These are phyloP conservation scores for Picus viridis DNA, from an alignment of 2,797 vertebrate genomes.

Conservation along the genomic window DNA sequence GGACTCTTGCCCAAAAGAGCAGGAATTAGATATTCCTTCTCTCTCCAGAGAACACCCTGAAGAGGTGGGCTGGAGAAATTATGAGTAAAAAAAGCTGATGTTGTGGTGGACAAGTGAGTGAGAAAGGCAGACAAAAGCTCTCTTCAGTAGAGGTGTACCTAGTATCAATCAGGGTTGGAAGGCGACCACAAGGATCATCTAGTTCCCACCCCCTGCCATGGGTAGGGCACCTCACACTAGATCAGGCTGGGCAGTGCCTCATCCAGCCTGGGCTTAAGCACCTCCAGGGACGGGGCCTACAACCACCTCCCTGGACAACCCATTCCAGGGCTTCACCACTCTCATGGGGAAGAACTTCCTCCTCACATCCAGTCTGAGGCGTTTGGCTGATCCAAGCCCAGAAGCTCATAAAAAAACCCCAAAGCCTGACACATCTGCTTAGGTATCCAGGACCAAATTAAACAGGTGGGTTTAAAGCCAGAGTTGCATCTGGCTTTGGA, in stretches of 20 bases:
- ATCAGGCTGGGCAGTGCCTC: too few species aligned
- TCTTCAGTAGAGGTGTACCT: background rate
- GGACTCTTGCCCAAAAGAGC: background rate
- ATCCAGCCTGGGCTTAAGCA: too few species aligned
- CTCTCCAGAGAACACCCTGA: background rate
- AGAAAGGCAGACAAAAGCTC: background rate
- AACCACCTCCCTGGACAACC: too few species aligned
- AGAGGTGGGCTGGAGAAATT: background rate
- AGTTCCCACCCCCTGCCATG: too few species aligned
- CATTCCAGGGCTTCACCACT: too few species aligned
- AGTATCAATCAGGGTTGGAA: too few species aligned
- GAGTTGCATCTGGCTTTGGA: background rate
- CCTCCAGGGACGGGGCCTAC: too few species aligned
- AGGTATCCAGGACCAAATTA: background rate
- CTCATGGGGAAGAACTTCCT: too few species aligned
- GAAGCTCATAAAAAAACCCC: background rate
- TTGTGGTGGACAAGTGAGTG: background rate
- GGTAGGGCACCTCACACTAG: too few species aligned
- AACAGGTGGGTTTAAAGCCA: background rate
- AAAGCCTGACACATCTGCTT: background rate
- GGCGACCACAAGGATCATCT: too few species aligned
- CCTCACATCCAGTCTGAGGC: background rate
- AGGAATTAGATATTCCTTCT: background rate
- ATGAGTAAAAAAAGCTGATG: rapidly evolving
- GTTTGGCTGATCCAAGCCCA: background rate